Base-by-base conservation (phyloP, 1,140 invertebrate species). In the Ylistrum balloti region DNA sequence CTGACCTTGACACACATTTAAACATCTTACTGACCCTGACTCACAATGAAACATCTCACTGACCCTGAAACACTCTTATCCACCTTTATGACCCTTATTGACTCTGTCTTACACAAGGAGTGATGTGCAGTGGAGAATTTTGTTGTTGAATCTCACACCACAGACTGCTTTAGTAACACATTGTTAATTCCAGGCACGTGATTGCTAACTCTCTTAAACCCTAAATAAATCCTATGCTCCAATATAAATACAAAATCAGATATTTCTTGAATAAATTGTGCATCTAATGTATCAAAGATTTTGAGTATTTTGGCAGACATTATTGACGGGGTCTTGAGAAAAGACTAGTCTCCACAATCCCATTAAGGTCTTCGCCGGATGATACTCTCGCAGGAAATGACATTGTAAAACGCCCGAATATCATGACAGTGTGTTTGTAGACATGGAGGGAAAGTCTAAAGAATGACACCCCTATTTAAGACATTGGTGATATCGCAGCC, bases 211-310 rank as follows among this genome's bases (percentile, higher is more conserved):
- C 56, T 74, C 56, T 74, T 28, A 28, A 74, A 74, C 56, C 56
- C 20, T 28, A 5, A 3, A 3, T 3, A 74, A 74, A n/a, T 11
- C n/a, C 5, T 22, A 28, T 22, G 0, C 3, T 74, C 56, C 56
- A 74, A n/a, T 28, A 74, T 28, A 74, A 7, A n/a, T n/a, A 74
- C 56, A 74, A 74, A 45, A 74, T 74, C 56, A 74, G 56, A 74
- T 74, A 74, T 74, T 74, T 28, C 56, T 74, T 5, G 56, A 74
- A 74, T 74, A 74, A 74, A 74, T 74, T 74, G 56, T 28, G n/a
- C 28, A n/a, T 28, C 5, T 74, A n/a, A n/a, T 74, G 56, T 74
- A 17, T 28, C 22, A n/a, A 28, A 7, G 56, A n/a, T 74, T 15
- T 28, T 28, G 56, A 74, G 56, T 74, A 74, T 74, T 28, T n/a